Evolutionary conservation across 1,140 invertebrate species (phyloP).

Genomic region (Conus ventricosus): DNA sequence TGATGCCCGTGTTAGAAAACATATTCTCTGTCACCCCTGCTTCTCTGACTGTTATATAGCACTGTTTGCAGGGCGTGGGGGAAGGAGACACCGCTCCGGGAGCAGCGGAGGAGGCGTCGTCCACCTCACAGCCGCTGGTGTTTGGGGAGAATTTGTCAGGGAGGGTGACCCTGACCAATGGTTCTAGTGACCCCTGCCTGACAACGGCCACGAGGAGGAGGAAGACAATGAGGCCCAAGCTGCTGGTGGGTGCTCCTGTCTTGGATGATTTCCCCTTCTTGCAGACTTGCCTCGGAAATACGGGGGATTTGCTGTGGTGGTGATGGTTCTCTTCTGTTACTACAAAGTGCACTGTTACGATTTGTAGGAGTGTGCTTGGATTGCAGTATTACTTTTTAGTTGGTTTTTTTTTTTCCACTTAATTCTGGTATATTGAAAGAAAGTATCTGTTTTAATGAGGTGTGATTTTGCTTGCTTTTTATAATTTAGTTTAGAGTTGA

Average conservation of each 20-base stretch:
- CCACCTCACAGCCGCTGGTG: conserved; percentile 24
- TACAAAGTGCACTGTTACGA: too few species aligned
- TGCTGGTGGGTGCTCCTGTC: conserved; percentile 58
- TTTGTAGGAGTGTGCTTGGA: too few species aligned
- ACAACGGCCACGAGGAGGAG: conserved; percentile 19
- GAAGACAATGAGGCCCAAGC: conserved; percentile 39
- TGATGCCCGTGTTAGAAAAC: too few species aligned
- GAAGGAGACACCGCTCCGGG: not conserved
- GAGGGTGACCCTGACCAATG: conserved; percentile 42
- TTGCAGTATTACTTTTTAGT: too few species aligned
- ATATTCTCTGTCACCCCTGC: not conserved
- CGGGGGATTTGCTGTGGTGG: too few species aligned
- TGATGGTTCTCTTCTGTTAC: too few species aligned
- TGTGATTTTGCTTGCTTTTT: too few species aligned
- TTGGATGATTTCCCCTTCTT: not conserved
- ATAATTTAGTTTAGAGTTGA: too few species aligned
- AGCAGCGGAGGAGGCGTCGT: conserved; percentile 6
- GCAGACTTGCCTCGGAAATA: too few species aligned
- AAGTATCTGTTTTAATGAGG: too few species aligned
- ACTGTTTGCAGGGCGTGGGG: conserved; percentile 18
- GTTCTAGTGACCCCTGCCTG: conserved; percentile 9
- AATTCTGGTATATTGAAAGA: too few species aligned
- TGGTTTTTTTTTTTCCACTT: too few species aligned
- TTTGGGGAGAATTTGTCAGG: conserved; percentile 26
- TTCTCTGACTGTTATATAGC: not conserved